phyloP scores from a whole-genome alignment of 2,113 vertebrate genomes.

The Myiagra hebetior region DNA sequence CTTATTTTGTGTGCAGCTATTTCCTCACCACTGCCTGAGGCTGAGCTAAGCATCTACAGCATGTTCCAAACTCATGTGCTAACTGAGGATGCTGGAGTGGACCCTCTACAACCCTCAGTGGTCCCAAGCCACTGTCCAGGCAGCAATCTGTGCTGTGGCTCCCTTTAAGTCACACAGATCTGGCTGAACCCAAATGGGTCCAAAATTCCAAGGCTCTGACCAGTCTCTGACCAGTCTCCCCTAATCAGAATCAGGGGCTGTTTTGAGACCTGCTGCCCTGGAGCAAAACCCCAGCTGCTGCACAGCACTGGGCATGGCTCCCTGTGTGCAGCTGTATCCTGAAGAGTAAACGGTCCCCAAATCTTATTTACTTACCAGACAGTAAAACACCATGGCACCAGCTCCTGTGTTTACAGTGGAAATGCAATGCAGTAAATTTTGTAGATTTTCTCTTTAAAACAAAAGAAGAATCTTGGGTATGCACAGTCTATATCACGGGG shows the following conservation, averaged over 20 bases:
- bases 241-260: not conserved
- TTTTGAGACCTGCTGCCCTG: not conserved
- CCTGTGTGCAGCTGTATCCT: not conserved
- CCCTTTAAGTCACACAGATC: not conserved
- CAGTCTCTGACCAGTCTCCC: not conserved
- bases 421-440: constrained; percentile 77
- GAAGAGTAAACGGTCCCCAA: not conserved
- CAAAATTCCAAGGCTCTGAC: not conserved
- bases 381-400: constrained; percentile 67
- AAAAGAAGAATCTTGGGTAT: constrained; percentile 60
- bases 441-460: constrained; percentile 57
- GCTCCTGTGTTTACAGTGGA: constrained; percentile 72
- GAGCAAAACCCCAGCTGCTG: not conserved
- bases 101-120: not conserved
- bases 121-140: not conserved
- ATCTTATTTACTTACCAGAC: constrained; percentile 66
- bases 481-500: constrained; percentile 8
- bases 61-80: not conserved
- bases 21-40: not conserved
- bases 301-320: not conserved
- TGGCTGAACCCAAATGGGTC: not conserved
- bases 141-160: not conserved
- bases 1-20: not conserved
- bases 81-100: not conserved
- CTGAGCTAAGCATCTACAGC: not conserved